These are phyloP conservation scores for Apus apus DNA, from an alignment of 2,113 vertebrate species.

Conservation along the genomic window DNA sequence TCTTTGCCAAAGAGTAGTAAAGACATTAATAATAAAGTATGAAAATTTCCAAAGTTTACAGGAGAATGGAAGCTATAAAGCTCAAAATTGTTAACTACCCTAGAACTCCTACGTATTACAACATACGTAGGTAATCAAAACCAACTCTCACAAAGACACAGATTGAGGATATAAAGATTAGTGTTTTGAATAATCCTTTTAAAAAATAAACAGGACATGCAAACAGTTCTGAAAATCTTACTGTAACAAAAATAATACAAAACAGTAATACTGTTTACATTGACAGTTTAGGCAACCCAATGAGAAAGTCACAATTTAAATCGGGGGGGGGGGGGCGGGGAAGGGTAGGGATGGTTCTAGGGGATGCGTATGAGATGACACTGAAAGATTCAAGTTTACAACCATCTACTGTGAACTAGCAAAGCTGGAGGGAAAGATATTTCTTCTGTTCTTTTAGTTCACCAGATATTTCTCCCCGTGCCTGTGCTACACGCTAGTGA, in stretches of 20 bases:
- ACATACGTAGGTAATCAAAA: not conserved
- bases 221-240: not conserved
- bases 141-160: not conserved
- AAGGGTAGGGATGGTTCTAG: not conserved
- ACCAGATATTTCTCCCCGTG: not conserved
- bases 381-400: not conserved
- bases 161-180: not conserved
- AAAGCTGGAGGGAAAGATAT: not conserved
- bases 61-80: not conserved
- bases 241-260: not conserved
- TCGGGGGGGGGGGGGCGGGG: too few relatives aligned
- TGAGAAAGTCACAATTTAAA: not conserved
- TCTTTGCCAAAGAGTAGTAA: not conserved
- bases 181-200: not conserved
- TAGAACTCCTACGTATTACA: not conserved
- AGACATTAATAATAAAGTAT: not conserved
- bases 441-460: constrained; percentile 13
- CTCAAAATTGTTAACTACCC: not conserved
- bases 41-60: not conserved
- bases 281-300: not conserved
- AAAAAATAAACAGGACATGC: not conserved
- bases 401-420: not conserved
- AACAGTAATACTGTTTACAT: not conserved
- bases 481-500: not conserved
- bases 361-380: not conserved